phyloP scores from a whole-genome alignment of 2,797 vertebrate genomes.

The Pseudomugil gertrudae region DNA sequence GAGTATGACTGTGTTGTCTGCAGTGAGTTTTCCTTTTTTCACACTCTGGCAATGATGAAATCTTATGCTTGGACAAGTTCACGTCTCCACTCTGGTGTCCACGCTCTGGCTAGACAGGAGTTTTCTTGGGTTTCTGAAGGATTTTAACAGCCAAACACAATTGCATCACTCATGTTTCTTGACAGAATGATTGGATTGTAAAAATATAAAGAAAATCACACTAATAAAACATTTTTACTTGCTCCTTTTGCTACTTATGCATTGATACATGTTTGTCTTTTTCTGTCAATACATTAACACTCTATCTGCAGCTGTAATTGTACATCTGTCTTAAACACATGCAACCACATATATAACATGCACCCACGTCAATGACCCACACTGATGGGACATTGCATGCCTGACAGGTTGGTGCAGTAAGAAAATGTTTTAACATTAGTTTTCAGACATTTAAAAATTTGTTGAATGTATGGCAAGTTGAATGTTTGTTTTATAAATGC shows the following conservation, averaged over 20 bases:
- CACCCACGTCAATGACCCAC: too few relatives aligned
- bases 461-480: neutral
- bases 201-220: neutral
- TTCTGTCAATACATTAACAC: neutral
- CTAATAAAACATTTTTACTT: neutral
- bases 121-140: neutral
- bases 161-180: neutral
- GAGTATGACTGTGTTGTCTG: conserved; percentile 3
- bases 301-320: neutral
- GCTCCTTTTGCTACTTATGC: neutral
- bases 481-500: neutral
- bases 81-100: neutral
- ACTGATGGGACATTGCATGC: neutral
- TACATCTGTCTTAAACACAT: neutral
- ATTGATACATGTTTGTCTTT: neutral
- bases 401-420: neutral
- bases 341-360: neutral
- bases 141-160: neutral
- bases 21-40: neutral
- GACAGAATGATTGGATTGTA: neutral
- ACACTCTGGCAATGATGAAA: neutral
- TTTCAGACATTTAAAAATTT: neutral
- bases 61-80: neutral
- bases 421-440: neutral
- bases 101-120: neutral